A percentile compares a stretch with the other conserved stretches of the same genome.
These are phyloP conservation scores for Lagocephalus sceleratus DNA, from an alignment of 2,797 vertebrate genomes.

Conservation along the genomic window DNA sequence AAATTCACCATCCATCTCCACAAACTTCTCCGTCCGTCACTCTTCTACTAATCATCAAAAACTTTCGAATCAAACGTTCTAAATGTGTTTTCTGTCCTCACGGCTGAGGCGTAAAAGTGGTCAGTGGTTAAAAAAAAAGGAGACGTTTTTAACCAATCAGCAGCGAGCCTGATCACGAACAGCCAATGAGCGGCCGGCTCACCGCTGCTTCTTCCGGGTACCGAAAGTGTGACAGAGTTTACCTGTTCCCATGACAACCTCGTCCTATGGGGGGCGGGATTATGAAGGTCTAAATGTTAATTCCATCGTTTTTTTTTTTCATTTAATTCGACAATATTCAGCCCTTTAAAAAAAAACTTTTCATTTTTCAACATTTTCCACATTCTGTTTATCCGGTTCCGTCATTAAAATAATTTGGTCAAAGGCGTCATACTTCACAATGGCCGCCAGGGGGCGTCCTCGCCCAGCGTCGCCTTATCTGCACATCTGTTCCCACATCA, in stretches of 20 bases:
- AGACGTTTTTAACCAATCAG: constrained; percentile 18
- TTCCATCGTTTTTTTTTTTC: too few relatives aligned
- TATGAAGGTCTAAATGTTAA: too few relatives aligned
- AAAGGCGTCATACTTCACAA: not conserved
- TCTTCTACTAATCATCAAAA: too few relatives aligned
- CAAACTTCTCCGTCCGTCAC: not conserved
- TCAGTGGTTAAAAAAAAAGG: too few relatives aligned
- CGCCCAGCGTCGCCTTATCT: not conserved
- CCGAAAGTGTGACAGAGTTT: not conserved
- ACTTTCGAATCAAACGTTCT: not conserved
- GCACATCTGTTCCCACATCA: too few relatives aligned
- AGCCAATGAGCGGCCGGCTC: constrained; percentile 11
- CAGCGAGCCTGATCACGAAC: not conserved
- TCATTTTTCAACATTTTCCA: too few relatives aligned
- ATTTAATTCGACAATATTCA: too few relatives aligned
- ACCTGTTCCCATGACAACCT: constrained; percentile 52
- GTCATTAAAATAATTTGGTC: not conserved
- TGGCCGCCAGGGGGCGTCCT: constrained; percentile 36
- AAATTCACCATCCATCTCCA: constrained; percentile 49
- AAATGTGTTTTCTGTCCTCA: too few relatives aligned
- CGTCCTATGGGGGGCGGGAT: too few relatives aligned
- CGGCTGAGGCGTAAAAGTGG: not conserved
- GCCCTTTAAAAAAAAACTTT: too few relatives aligned
- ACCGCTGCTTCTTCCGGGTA: not conserved
- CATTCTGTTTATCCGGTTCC: too few relatives aligned